A percentile compares a stretch with the other conserved stretches of the same genome.
These are phyloP conservation scores for Anas capensis DNA, from an alignment of 2,797 vertebrate genomes.

Conservation along the genomic window DNA sequence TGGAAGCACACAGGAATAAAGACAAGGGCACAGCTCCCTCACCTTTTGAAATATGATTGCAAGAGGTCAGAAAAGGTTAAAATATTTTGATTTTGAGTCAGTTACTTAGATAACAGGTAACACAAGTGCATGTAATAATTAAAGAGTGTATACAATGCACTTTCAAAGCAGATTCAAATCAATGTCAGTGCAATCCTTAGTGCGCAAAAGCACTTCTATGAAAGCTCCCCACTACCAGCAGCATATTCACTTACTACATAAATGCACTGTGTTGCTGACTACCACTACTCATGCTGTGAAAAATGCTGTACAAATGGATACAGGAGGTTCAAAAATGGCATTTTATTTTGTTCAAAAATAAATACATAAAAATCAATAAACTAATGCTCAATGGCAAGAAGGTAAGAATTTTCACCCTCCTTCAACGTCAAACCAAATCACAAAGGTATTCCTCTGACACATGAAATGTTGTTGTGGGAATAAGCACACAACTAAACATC, in stretches of 20 bases:
- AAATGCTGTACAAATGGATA: not conserved
- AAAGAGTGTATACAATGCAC: not conserved
- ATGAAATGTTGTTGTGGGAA: not conserved
- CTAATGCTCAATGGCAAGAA: not conserved
- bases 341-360: not conserved
- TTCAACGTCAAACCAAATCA: not conserved
- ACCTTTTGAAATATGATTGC: not conserved
- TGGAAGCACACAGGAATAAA: not conserved
- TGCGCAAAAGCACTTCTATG: not conserved
- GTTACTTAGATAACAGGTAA: not conserved
- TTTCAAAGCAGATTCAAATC: not conserved
- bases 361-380: not conserved
- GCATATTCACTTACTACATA: rapidly evolving
- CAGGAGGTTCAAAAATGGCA: not conserved
- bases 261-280: not conserved
- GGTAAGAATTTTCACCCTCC: not conserved
- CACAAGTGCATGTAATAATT: not conserved
- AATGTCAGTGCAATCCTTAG: not conserved
- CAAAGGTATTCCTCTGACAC: not conserved
- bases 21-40: not conserved
- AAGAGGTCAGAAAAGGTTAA: not conserved
- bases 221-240: not conserved
- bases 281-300: not conserved
- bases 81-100: not conserved
- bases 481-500: not conserved